Evolutionary conservation across 2,888 invertebrate species (phyloP).

Genomic region (Acrobasis repandana): DNA sequence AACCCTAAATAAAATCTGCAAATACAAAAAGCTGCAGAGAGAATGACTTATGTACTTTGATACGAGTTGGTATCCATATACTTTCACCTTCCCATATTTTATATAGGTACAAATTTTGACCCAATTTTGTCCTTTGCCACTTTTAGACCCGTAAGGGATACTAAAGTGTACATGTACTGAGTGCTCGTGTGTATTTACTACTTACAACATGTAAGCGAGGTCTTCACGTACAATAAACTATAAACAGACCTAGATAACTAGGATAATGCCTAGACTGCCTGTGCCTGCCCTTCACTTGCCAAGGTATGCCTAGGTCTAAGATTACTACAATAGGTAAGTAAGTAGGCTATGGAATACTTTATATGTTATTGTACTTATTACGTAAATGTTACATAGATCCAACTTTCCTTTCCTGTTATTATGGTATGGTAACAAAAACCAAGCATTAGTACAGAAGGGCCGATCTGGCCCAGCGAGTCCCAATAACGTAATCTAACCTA

Average conservation of each 20-base stretch:
- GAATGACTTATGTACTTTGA: no score
- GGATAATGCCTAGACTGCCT: background rate
- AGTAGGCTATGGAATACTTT: constrained; percentile 32
- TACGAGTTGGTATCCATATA: no score
- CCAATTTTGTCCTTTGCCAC: no score
- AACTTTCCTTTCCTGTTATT: constrained; percentile 54
- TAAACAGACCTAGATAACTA: background rate
- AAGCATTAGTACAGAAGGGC: constrained; percentile 40
- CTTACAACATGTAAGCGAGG: background rate
- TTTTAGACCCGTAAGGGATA: no score
- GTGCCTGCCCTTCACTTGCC: constrained; percentile 24
- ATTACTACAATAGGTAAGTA: constrained; percentile 13
- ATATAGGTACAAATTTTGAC: no score
- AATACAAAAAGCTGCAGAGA: no score
- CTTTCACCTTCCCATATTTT: no score
- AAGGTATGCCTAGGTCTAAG: constrained; percentile 14
- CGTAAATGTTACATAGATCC: constrained; percentile 53
- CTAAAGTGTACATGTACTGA: no score
- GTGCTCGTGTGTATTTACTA: no score
- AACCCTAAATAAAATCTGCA: no score
- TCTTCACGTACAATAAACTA: background rate
- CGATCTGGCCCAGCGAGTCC: constrained; percentile 36
- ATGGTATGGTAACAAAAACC: constrained; percentile 51
- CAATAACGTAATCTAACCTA: constrained; percentile 23
- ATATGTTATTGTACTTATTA: constrained; percentile 44